Evolutionary conservation across 1,140 invertebrate genomes (phyloP), one percentile per base, ranked within the genome.

Genomic region (Ceratina calcarata): DNA sequence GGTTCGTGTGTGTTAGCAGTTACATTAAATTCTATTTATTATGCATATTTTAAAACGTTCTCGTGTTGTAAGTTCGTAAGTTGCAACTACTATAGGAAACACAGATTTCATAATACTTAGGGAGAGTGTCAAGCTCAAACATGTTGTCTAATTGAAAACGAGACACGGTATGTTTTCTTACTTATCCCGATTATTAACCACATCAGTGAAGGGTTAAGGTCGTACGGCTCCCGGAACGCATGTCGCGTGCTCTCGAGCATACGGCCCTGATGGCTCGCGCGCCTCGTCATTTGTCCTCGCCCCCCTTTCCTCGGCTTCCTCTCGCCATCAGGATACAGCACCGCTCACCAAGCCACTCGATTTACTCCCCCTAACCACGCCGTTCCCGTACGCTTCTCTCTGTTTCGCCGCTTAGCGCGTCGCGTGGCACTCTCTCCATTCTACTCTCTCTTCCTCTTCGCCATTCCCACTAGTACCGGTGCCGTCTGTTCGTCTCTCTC

Each of bases 251-350:
- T 79, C 83, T 64, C 27, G 53, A 76, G 84, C 70, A 65, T 85
- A 85, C 84, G 84, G 83, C 80, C 84, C 84, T 86, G 84, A 73
- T 66, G 84, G 83, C 83, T 86, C 84, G 84, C 83, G 80, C 84
- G 83, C 75, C 65, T 85, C 82, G 73, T 86, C 83, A 82, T 86
- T 86, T 82, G 83, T 82, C 80, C 84, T 86, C 84, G 70, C 53
- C 51, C 51, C 79, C 67, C 20, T 24, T 55, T 0, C 15, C 83
- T 83, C 84, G 70, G n/a, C 18, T 37, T 24, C 37, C 18, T 49
- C 10, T 51, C 24, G 24, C 22, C 6, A 62, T 27, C 65, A 66
- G 68, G 68, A 78, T 73, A 64, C 53, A 22, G 71, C 61, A 37
- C 27, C 57, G 65, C 69, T 70, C 77, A 16, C 61, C 77, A 37